Evolutionary conservation across 2,113 vertebrate species (phyloP), one percentile per base, ranked within the genome.

Genomic region (Vicugna pacos): DNA sequence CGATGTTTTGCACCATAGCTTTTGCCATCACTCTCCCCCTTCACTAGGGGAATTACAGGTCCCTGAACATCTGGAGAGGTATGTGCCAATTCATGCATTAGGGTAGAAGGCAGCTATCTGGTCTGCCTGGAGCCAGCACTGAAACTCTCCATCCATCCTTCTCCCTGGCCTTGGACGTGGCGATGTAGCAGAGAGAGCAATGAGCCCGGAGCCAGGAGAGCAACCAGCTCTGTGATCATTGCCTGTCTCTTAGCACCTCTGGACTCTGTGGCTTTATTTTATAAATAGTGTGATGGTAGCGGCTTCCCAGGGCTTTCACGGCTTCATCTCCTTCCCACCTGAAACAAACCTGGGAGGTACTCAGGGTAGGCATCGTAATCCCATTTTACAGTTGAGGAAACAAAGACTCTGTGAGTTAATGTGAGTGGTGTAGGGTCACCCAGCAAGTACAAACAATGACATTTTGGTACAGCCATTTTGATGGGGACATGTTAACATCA

Each of bases 361-460:
- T 26, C 14, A 62, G 12, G 22, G 32, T 4, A 8, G 9, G 46
- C 11, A 22, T 8, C 4, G 3, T 0, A 14, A 8, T 56, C 5
- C 22, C 20, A 30, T 42, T 42, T 87, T 38, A 64, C 0, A 65
- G 50, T 0, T 24, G 6, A 46, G 32, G 77, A 85, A 91, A 32
- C 6, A 3, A 17, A 88, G 81, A 24, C 24, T 65, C 15, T 12
- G 0, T 16, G 14, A 80, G 42, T 60, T 46, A 28, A 7, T 28
- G 14, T n/a, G 54, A 93, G 28, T 30, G 67, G 60, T 19, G 2
- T 30, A 19, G 30, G 42, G 16, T 60, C 52, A 80, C 22, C 72
- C 32, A 58, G 64, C 6, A 30, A n/a, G 30, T 32, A 17, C 17
- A 19, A 48, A 73, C 0, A 2, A n/a, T 5, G 6, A n/a, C 13